Evolutionary conservation across 2,113 vertebrate species (phyloP), one percentile per base, ranked within the genome.

Genomic region (Grammomys surdaster): DNA sequence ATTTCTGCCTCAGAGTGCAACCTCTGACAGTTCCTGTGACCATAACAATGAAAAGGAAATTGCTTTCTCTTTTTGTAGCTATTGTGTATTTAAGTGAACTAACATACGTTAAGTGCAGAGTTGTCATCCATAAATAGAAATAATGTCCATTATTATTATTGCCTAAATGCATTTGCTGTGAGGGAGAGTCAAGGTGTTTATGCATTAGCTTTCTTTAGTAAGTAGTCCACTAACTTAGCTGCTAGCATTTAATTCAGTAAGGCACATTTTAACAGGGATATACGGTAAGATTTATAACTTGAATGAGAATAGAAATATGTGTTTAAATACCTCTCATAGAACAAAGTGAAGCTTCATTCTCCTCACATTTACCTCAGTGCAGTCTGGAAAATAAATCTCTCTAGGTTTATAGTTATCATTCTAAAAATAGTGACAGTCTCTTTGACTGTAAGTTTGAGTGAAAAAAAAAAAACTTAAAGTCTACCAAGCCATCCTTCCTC

Each of bases 311-410:
- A 91, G 10, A 60, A 92, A 58, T 76, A 51, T 81, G 85, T 26
- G 56, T 95, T 46, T 97, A 96, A 97, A 87, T 90, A 87, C 14
- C 2, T 76, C 58, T 51, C 2, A 87, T 77, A 43, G 88, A 91
- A 90, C 58, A 96, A 92, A 86, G 86, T 93, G 91, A 95, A 84
- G 51, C 88, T 95, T 87, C 95, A 85, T 67, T 92, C 11, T 89
- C 88, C 65, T 84, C 89, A 17, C 93, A 94, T 97, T 92, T 95
- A 22, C 96, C 95, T 97, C 75, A 76, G 43, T 92, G 87, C 19
- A 58, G 33, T 91, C 76, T 98, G 96, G 91, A 7, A 69, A 96
- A 97, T 97, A 90, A 97, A 91, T 58, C 63, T 96, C 89, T 90
- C 73, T 78, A 33, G 58, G 51, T 96, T 97, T 67, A 16, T 8